A percentile compares a stretch with the other conserved stretches of the same genome.
Evolutionary conservation across 2,113 vertebrate genomes (phyloP).

Genomic region (Burhinus oedicnemus): DNA sequence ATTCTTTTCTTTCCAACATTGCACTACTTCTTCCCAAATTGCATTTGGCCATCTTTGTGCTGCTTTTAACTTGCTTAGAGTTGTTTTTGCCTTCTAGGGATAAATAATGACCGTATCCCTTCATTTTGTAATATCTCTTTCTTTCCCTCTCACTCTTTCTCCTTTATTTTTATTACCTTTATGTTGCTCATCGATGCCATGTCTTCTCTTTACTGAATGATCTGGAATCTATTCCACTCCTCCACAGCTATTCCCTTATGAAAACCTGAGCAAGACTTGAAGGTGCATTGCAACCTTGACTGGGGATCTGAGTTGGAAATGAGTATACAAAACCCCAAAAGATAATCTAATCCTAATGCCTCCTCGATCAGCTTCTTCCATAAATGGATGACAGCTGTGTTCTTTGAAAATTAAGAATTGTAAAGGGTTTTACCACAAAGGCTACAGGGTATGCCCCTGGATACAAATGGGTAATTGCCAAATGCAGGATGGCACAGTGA

Average conservation of each 20-base stretch:
- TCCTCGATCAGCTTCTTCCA: not conserved
- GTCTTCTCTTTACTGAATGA: not conserved
- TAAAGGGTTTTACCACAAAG: not conserved
- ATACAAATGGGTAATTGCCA: not conserved
- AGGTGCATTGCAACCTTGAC: not conserved
- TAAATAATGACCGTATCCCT: not conserved
- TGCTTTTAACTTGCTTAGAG: not conserved
- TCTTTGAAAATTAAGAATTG: not conserved
- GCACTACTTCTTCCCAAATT: not conserved
- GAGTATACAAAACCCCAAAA: not conserved
- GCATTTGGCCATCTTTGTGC: not conserved
- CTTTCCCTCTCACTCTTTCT: not conserved
- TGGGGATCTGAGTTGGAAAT: not conserved
- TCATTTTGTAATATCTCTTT: not conserved
- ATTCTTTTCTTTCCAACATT: not conserved
- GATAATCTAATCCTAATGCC: not conserved
- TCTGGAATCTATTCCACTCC: not conserved
- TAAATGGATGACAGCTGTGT: not conserved
- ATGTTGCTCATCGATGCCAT: not conserved
- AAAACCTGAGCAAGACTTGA: not conserved
- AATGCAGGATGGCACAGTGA: not conserved
- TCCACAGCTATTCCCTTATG: rapidly evolving
- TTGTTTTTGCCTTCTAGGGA: not conserved
- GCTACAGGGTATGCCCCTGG: rapidly evolving
- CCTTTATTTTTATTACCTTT: not conserved